These are phyloP conservation scores for Nycticebus coucang DNA, from an alignment of 2,113 vertebrate genomes.

Conservation along the genomic window DNA sequence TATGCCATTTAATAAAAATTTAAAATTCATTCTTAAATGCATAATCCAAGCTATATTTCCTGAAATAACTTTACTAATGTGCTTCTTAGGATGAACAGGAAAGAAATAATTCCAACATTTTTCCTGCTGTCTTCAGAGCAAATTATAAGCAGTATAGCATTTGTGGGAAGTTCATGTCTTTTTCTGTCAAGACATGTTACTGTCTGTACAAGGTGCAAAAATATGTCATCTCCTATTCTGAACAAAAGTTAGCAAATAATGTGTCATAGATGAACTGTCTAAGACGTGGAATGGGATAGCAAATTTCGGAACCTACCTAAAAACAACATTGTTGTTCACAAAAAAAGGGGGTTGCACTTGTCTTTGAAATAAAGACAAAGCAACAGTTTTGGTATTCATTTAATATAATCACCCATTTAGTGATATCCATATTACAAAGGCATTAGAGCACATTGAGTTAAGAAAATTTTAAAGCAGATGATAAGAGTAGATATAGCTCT, in stretches of 20 bases:
- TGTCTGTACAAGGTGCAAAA: slow-evolving; percentile 51
- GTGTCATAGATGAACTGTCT: not conserved
- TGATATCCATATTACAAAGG: not conserved
- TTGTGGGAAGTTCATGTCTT: slow-evolving; percentile 60
- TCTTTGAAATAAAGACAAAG: not conserved
- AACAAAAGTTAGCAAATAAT: slow-evolving; percentile 53
- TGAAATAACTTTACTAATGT: not conserved
- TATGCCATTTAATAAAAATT: slow-evolving; percentile 1
- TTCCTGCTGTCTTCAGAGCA: slow-evolving; percentile 26
- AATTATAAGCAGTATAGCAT: slow-evolving; percentile 24
- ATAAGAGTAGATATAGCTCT: not conserved
- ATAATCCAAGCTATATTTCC: not conserved
- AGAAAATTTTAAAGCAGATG: slow-evolving; percentile 1
- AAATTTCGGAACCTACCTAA: slow-evolving; percentile 12
- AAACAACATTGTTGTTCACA: not conserved
- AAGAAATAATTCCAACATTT: slow-evolving; percentile 20
- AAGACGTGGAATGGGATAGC: not conserved
- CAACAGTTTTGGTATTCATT: not conserved
- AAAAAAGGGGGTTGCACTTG: not conserved
- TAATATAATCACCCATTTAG: too few species aligned
- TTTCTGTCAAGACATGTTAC: slow-evolving; percentile 33
- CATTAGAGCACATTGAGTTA: not conserved
- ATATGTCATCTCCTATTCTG: slow-evolving; percentile 54
- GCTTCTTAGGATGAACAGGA: not conserved
- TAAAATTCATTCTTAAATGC: not conserved